These are phyloP conservation scores for Pantherophis alleghaniensis DNA, from an alignment of 2,797 vertebrate genomes.

Conservation along the genomic window DNA sequence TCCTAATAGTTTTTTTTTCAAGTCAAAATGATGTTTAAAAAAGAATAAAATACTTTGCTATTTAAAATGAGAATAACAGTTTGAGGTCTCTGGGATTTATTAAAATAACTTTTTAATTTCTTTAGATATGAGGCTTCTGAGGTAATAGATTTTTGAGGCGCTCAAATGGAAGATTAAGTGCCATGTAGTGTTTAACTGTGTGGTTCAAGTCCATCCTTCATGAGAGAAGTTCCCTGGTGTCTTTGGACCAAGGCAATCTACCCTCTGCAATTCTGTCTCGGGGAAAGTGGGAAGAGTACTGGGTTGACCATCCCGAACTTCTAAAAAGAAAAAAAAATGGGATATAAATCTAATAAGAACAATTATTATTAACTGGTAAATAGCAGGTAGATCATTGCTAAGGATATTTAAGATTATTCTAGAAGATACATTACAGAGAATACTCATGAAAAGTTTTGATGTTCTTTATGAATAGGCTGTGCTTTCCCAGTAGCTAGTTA, in stretches of 20 bases:
- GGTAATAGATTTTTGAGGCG: not conserved
- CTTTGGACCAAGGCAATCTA: not conserved
- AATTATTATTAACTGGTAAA: not conserved
- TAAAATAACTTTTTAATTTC: not conserved
- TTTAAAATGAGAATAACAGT: not conserved
- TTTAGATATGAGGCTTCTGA: not conserved
- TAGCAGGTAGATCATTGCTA: constrained; percentile 14
- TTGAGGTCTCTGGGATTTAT: not conserved
- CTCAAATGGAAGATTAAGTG: not conserved
- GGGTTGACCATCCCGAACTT: not conserved
- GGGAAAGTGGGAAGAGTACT: not conserved
- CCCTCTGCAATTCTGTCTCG: not conserved
- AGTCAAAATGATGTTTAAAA: not conserved
- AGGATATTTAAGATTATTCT: constrained; percentile 29
- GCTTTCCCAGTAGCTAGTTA: constrained; percentile 13
- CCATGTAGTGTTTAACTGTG: not conserved
- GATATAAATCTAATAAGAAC: not conserved
- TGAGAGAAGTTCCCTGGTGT: not conserved
- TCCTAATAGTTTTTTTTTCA: not conserved
- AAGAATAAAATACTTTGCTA: not conserved
- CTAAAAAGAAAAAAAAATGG: not conserved
- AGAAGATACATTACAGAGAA: constrained; percentile 1
- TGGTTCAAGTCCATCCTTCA: not conserved
- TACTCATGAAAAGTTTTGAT: not conserved
- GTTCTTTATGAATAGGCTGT: constrained; percentile 18